Evolutionary conservation across 2,797 vertebrate species (phyloP).

Genomic region (Lithobates pipiens): DNA sequence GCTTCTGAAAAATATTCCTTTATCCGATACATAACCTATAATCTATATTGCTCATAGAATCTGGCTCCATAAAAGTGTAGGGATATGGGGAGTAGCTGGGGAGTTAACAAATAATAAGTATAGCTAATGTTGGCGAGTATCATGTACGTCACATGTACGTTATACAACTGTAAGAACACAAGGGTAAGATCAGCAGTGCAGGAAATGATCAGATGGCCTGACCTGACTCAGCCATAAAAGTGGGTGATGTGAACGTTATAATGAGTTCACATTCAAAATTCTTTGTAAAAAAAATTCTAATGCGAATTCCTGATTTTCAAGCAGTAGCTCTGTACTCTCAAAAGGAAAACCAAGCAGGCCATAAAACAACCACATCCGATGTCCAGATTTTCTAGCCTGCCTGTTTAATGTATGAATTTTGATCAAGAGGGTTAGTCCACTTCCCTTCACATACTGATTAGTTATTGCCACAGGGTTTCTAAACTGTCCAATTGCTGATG

Average conservation of each 20-base stretch:
- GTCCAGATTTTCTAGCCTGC: too few relatives aligned
- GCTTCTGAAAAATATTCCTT: too few relatives aligned
- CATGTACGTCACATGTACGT: not conserved
- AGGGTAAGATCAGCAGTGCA: not conserved
- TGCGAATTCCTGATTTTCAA: not conserved
- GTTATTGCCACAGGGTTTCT: too few relatives aligned
- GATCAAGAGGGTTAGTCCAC: too few relatives aligned
- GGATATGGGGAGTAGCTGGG: too few relatives aligned
- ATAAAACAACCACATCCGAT: not conserved
- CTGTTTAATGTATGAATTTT: too few relatives aligned
- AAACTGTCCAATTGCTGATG: too few relatives aligned
- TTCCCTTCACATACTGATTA: too few relatives aligned
- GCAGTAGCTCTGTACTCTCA: not conserved
- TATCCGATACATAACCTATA: too few relatives aligned
- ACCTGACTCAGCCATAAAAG: not conserved
- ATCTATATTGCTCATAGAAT: too few relatives aligned
- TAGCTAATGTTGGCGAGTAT: not conserved
- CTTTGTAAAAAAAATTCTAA: not conserved
- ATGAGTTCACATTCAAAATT: not conserved
- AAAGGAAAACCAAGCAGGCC: not conserved
- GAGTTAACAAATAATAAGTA: not conserved
- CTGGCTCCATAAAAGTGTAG: too few relatives aligned
- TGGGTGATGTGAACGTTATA: not conserved
- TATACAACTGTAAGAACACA: not conserved
- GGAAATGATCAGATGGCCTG: not conserved